Percentiles rank a stretch among this genome's conserved stretches.
Conservation (phyloP, 1,140 invertebrate genomes). For the Telenomus remus region DNA sequence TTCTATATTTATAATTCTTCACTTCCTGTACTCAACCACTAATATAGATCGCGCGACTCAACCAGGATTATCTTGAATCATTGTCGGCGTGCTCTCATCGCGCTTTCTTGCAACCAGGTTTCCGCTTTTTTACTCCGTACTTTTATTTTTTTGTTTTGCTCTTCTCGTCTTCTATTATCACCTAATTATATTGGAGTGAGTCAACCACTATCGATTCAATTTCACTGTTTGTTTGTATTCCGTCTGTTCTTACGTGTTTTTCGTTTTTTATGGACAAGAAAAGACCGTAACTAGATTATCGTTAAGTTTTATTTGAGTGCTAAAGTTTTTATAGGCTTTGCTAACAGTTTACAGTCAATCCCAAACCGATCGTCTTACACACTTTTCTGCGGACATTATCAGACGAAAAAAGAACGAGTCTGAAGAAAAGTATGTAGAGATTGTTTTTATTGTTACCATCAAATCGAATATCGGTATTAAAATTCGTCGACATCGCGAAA, state of each 20-base stretch:
- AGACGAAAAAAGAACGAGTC: not conserved
- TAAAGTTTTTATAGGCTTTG: constrained; percentile 11
- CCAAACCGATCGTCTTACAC: not conserved
- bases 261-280: not conserved
- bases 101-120: constrained; percentile 18
- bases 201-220: too few species aligned
- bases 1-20: constrained; percentile 60
- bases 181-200: too few species aligned
- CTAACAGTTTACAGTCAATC: constrained; percentile 8
- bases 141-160: not conserved
- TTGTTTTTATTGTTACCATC: constrained; percentile 5
- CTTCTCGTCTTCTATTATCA: not conserved
- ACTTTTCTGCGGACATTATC: not conserved
- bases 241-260: too few species aligned
- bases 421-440: constrained; percentile 3
- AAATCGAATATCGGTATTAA: constrained; percentile 15
- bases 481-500: constrained; percentile 8
- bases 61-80: constrained; percentile 45
- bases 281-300: constrained; percentile 3
- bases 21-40: constrained; percentile 53
- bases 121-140: constrained; percentile 1
- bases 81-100: constrained; percentile 31
- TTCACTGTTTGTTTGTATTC: too few species aligned
- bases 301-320: constrained; percentile 15
- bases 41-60: constrained; percentile 53